Evolutionary conservation across 2,797 vertebrate genomes (phyloP).

Genomic region (Microcaecilia unicolor): DNA sequence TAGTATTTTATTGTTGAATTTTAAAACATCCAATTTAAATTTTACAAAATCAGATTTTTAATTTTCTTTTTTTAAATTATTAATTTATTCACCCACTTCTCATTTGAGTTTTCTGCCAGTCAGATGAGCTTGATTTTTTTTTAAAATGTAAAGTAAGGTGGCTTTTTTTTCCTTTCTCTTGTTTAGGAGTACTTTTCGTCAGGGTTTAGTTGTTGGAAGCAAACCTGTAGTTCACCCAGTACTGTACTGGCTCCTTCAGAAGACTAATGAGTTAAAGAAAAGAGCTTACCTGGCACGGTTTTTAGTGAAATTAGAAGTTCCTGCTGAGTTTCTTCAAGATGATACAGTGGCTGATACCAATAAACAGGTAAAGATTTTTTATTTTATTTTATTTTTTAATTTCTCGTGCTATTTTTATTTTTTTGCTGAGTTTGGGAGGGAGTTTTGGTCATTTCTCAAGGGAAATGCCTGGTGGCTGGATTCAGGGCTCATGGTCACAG

Average conservation of each 20-base stretch:
- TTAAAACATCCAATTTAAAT: no score
- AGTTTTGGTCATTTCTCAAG: no score
- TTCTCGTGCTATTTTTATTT: rapidly evolving
- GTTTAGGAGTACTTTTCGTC: conserved; percentile 83
- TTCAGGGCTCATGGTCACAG: no score
- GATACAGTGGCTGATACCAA: conserved; percentile 78
- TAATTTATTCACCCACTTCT: no score
- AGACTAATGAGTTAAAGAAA: conserved; percentile 81
- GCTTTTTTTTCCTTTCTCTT: conserved; percentile 3
- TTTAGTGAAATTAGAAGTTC: conserved; percentile 84
- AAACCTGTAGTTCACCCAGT: conserved; percentile 88
- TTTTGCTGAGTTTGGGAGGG: no score
- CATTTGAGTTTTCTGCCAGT: no score
- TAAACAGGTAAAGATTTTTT: conserved; percentile 80
- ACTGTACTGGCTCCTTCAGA: conserved; percentile 87
- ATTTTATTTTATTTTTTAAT: neutral
- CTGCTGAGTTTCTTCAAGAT: conserved; percentile 86
- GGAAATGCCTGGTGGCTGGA: no score
- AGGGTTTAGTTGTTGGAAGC: conserved; percentile 83
- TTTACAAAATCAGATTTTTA: no score
- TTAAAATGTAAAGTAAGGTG: no score
- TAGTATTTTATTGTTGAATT: no score
- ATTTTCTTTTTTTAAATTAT: no score
- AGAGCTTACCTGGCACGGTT: conserved; percentile 89
- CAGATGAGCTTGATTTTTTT: no score